A percentile compares a stretch with the other conserved stretches of the same genome.
Conservation (phyloP, 2,888 invertebrate species). For the Ellobium chinense region DNA sequence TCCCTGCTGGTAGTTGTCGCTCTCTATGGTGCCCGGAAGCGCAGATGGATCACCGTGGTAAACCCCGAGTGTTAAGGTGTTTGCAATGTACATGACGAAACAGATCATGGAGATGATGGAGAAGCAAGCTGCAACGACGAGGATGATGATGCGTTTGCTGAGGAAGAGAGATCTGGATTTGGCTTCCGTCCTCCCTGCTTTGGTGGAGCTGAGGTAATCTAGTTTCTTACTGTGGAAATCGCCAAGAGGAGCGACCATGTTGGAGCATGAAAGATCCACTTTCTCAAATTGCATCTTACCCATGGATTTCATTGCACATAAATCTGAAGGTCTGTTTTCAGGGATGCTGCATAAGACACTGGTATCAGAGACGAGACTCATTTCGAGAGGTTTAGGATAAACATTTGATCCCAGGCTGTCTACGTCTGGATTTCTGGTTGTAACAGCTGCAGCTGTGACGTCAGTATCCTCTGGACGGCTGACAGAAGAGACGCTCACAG, state of each 20-base stretch:
- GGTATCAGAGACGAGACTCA: background rate
- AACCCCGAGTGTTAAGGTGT: slow-evolving; percentile 29
- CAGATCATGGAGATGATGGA: slow-evolving; percentile 1
- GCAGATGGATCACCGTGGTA: slow-evolving; percentile 24
- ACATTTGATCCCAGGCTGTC: background rate
- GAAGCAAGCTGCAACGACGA: slow-evolving; percentile 7
- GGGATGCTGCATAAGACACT: background rate
- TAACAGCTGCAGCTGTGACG: background rate
- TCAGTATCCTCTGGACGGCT: background rate
- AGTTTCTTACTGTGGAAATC: slow-evolving; percentile 32
- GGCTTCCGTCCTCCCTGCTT: background rate
- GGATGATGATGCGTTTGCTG: slow-evolving; percentile 10
- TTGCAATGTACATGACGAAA: slow-evolving; percentile 14
- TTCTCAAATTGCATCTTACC: background rate
- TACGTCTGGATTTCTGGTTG: background rate
- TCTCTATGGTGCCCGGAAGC: slow-evolving; percentile 4
- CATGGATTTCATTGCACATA: no score
- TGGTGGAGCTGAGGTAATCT: background rate
- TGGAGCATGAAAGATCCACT: background rate
- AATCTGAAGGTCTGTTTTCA: no score
- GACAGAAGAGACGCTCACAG: background rate
- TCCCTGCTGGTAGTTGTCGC: slow-evolving; percentile 3
- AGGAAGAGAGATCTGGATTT: background rate
- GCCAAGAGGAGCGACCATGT: background rate
- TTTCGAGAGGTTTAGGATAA: no score